These are phyloP conservation scores for Gavia stellata DNA, from an alignment of 2,113 vertebrate species.

Conservation along the genomic window DNA sequence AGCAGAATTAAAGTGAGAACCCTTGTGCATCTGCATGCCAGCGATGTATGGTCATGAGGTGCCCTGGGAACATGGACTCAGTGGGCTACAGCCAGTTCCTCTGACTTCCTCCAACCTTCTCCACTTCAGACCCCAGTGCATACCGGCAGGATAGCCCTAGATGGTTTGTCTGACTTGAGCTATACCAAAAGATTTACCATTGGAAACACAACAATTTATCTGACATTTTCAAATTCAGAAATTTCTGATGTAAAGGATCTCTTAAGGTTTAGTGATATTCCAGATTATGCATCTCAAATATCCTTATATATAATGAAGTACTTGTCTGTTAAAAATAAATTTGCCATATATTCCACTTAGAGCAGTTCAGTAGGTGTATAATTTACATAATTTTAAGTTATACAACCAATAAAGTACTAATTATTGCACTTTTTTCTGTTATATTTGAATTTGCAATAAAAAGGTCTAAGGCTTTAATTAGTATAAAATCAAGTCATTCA, in stretches of 20 bases:
- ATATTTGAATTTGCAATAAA: slow-evolving; percentile 21
- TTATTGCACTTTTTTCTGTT: slow-evolving; percentile 32
- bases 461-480: slow-evolving; percentile 24
- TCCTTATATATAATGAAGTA: neutral
- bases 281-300: neutral
- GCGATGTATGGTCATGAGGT: rapidly evolving
- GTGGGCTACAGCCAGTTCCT: neutral
- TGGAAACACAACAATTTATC: neutral
- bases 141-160: neutral
- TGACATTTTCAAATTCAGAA: neutral
- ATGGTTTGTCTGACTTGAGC: neutral
- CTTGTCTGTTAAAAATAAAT: slow-evolving; percentile 22
- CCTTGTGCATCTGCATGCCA: rapidly evolving
- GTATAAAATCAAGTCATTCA: neutral
- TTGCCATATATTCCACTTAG: neutral
- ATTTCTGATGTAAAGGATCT: neutral
- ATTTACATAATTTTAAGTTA: slow-evolving; percentile 53
- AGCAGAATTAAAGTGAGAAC: neutral
- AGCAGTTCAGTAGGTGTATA: neutral
- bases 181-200: neutral
- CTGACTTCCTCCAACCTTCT: neutral
- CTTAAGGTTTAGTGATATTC: neutral
- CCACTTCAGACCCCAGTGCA: neutral
- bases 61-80: neutral
- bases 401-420: neutral